These are phyloP conservation scores for Rhinogobius similis DNA, from an alignment of 2,113 vertebrate species.

Conservation along the genomic window DNA sequence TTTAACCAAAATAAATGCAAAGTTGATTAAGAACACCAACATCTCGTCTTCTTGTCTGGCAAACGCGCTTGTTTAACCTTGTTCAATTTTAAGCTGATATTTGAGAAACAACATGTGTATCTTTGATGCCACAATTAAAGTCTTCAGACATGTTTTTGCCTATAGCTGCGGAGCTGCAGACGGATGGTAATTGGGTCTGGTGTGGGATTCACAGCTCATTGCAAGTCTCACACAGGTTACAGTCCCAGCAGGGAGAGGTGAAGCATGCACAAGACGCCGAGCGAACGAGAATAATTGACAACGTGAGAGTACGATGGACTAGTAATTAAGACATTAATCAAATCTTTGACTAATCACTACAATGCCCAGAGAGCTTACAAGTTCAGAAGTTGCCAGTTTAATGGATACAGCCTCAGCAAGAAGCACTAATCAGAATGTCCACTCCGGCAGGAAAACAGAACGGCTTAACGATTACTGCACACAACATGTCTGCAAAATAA, in stretches of 20 bases:
- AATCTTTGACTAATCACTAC: conserved; percentile 53
- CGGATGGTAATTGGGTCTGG: conserved; percentile 55
- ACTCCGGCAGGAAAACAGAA: conserved; percentile 35
- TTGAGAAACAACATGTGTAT: conserved; percentile 10
- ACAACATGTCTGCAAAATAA: conserved; percentile 19
- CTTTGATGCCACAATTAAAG: conserved; percentile 24
- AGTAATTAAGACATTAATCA: conserved; percentile 68
- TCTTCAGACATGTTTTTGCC: conserved; percentile 42
- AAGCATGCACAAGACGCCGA: conserved; percentile 37
- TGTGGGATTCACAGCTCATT: conserved; percentile 67
- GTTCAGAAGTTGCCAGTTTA: conserved; percentile 27
- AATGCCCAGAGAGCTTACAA: conserved; percentile 34
- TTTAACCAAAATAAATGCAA: not conserved
- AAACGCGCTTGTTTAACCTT: conserved; percentile 15
- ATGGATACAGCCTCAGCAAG: conserved; percentile 16
- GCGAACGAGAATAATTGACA: conserved; percentile 54
- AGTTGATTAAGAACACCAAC: not conserved
- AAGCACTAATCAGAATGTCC: conserved; percentile 19
- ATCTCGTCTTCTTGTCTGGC: conserved; percentile 9
- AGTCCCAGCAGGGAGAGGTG: conserved; percentile 56
- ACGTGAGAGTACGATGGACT: conserved; percentile 37
- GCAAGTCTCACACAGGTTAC: conserved; percentile 52
- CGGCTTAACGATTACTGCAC: conserved; percentile 21
- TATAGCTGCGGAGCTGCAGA: conserved; percentile 48
- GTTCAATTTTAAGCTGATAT: conserved; percentile 1